Conservation (phyloP, 2,888 invertebrate genomes). For the Synanthedon tipuliformis region DNA sequence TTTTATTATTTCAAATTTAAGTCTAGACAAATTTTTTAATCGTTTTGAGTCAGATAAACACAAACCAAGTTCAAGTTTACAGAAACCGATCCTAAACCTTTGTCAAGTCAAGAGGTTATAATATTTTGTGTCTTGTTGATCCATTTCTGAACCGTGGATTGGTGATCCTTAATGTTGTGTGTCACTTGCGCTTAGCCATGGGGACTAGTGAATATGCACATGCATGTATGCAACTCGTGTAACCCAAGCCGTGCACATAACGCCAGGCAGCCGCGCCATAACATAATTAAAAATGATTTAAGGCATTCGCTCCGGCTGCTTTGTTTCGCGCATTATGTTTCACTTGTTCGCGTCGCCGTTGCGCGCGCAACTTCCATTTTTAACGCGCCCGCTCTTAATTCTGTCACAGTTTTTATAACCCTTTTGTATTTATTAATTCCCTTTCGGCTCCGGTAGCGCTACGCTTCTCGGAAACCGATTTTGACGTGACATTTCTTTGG, state of each 20-base stretch:
- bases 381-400: constrained; percentile 66
- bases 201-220: not conserved
- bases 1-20: too few species aligned
- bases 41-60: too few species aligned
- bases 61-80: too few species aligned
- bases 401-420: constrained; percentile 68
- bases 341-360: constrained; percentile 65
- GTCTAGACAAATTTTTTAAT: too few species aligned
- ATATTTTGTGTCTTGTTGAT: too few species aligned
- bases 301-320: constrained; percentile 70
- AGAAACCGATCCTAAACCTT: too few species aligned
- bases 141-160: too few species aligned
- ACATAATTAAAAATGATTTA: constrained; percentile 72
- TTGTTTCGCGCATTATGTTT: constrained; percentile 71
- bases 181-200: too few species aligned
- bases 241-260: constrained; percentile 32
- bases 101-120: too few species aligned
- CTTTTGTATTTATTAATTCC: constrained; percentile 68
- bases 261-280: constrained; percentile 39
- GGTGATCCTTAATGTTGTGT: too few species aligned
- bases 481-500: constrained; percentile 64
- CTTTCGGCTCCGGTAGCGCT: constrained; percentile 66
- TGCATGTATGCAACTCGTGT: constrained; percentile 22
- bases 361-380: constrained; percentile 48
- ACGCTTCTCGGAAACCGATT: constrained; percentile 63